Evolutionary conservation across 2,113 vertebrate species (phyloP).

Genomic region (Syrmaticus mikado): DNA sequence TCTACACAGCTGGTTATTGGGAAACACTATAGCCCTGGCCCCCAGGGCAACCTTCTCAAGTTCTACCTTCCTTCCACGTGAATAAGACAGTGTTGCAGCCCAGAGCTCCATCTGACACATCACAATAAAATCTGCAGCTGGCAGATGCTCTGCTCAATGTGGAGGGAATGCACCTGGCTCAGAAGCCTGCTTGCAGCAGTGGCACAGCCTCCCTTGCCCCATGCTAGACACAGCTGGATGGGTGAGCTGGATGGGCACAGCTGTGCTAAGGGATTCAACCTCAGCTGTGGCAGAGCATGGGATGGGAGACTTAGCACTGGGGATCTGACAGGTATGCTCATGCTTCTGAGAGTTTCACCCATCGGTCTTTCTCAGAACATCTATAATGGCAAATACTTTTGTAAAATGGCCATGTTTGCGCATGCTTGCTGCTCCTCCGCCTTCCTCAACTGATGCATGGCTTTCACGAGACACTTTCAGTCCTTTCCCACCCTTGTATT

Average conservation of each 20-base stretch:
- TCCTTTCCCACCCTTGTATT: not conserved
- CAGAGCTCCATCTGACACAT: not conserved
- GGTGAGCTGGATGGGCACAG: not conserved
- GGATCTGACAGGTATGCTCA: not conserved
- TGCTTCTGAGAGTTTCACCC: not conserved
- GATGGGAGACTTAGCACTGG: not conserved
- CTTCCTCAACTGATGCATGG: not conserved
- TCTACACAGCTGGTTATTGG: not conserved
- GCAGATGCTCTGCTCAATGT: rapidly evolving
- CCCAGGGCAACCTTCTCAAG: no score
- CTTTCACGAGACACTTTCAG: not conserved
- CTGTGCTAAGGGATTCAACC: not conserved
- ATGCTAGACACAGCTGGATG: not conserved
- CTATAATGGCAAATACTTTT: not conserved
- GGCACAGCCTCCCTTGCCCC: not conserved
- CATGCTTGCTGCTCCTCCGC: not conserved
- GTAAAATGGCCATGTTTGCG: not conserved
- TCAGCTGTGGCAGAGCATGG: not conserved
- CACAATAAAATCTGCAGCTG: not conserved
- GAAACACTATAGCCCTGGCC: not conserved
- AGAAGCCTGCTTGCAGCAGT: rapidly evolving
- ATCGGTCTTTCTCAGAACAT: not conserved
- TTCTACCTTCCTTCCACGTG: no score
- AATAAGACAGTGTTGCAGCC: no score
- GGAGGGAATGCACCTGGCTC: not conserved